A percentile compares a stretch with the other conserved stretches of the same genome.
These are phyloP conservation scores for Lepilemur ruficaudatus DNA, from an alignment of 2,797 vertebrate species.

Conservation along the genomic window DNA sequence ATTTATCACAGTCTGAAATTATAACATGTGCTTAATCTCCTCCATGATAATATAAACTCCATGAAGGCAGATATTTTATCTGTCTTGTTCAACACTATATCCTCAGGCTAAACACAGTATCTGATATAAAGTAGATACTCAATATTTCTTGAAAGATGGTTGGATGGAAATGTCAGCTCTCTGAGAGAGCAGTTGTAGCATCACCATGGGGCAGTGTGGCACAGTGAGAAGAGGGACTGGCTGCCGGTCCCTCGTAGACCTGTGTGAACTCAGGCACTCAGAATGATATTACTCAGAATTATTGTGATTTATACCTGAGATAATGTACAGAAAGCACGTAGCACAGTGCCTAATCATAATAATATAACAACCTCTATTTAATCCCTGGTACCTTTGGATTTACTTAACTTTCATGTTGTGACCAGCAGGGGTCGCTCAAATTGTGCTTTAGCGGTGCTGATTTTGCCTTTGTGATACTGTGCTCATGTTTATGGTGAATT, in stretches of 20 bases:
- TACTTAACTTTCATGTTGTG: not conserved
- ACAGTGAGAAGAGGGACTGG: not conserved
- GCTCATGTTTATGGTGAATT: not conserved
- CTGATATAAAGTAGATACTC: not conserved
- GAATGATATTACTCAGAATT: not conserved
- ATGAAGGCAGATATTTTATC: not conserved
- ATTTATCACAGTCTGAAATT: not conserved
- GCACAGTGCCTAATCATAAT: not conserved
- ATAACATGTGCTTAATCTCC: not conserved
- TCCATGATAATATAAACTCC: not conserved
- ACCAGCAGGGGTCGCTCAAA: conserved; percentile 49
- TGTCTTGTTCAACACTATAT: not conserved
- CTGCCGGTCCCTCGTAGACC: not conserved
- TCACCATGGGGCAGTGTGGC: not conserved
- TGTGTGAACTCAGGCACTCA: not conserved
- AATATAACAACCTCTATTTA: not conserved
- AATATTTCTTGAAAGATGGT: not conserved
- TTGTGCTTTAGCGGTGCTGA: not conserved
- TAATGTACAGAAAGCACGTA: not conserved
- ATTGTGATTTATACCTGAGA: not conserved
- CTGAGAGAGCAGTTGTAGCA: not conserved
- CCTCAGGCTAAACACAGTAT: not conserved
- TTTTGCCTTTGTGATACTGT: not conserved
- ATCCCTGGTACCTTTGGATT: not conserved
- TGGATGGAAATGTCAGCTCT: not conserved